phyloP scores from a whole-genome alignment of 2,888 invertebrate genomes.

The Mamestra brassicae region DNA sequence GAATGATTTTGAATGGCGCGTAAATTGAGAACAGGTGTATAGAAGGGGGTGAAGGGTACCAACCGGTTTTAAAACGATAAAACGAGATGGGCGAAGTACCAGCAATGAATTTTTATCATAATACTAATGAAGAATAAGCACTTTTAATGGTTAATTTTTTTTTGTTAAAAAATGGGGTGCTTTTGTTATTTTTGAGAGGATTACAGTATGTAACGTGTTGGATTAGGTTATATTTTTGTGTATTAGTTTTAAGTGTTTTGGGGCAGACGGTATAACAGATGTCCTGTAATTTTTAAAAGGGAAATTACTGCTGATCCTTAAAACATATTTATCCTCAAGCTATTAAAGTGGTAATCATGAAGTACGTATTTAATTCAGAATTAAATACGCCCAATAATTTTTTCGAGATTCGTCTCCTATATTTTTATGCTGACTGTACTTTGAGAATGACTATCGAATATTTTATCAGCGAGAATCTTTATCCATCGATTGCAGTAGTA shows the following conservation, averaged over 20 bases:
- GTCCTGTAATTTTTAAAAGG: neutral
- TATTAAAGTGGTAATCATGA: neutral
- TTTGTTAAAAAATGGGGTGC: conserved; percentile 32
- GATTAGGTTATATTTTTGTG: conserved; percentile 7
- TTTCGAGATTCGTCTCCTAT: no score
- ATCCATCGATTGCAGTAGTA: no score
- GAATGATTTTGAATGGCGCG: conserved; percentile 83
- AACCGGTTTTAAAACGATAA: conserved; percentile 70
- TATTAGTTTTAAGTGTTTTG: neutral
- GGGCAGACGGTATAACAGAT: conserved; percentile 10
- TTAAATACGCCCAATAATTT: no score
- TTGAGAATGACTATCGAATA: no score
- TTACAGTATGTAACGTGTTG: conserved; percentile 18
- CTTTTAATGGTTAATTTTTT: conserved; percentile 57
- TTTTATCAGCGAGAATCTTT: no score
- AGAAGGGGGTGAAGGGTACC: conserved; percentile 69
- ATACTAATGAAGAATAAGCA: conserved; percentile 62
- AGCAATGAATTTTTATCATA: conserved; percentile 65
- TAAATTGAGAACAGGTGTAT: conserved; percentile 86
- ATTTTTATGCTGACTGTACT: conserved; percentile 18
- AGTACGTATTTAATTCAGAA: neutral
- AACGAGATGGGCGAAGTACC: conserved; percentile 61
- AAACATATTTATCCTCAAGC: no score
- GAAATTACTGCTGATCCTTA: neutral
- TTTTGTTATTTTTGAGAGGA: conserved; percentile 45